Conservation (phyloP, 2,113 vertebrate genomes). For the Datnioides undecimradiatus region DNA sequence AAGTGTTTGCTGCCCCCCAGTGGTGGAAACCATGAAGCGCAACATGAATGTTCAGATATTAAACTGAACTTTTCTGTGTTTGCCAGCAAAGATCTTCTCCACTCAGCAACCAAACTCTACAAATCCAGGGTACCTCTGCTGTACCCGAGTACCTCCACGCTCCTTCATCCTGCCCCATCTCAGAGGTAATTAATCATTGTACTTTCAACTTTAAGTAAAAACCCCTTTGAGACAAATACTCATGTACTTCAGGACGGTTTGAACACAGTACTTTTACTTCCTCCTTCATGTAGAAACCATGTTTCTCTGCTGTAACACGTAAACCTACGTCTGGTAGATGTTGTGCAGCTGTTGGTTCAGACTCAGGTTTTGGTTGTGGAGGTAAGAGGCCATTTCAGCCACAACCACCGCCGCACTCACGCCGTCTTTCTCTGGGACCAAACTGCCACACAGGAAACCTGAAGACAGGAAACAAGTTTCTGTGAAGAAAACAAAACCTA, state of each 20-base stretch:
- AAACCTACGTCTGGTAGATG: slow-evolving; percentile 89
- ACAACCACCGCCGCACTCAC: slow-evolving; percentile 92
- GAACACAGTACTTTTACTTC: too few species aligned
- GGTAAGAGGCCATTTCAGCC: slow-evolving; percentile 92
- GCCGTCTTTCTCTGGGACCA: slow-evolving; percentile 94
- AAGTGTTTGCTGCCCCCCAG: neutral
- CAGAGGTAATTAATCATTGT: too few species aligned
- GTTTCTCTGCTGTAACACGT: neutral
- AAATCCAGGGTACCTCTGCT: too few species aligned
- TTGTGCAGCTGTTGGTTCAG: slow-evolving; percentile 87
- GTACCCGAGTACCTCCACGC: too few species aligned
- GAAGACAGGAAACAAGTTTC: neutral
- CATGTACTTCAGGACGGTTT: too few species aligned
- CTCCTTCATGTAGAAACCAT: too few species aligned
- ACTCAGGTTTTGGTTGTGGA: slow-evolving; percentile 84
- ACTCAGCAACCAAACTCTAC: too few species aligned
- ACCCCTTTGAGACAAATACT: too few species aligned
- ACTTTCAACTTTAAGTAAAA: too few species aligned
- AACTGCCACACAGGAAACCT: slow-evolving; percentile 94
- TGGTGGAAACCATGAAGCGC: neutral
- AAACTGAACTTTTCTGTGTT: too few species aligned
- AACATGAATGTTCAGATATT: neutral
- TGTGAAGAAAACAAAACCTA: neutral
- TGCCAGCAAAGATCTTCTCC: too few species aligned
- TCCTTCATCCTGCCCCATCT: too few species aligned